phyloP scores from a whole-genome alignment of 2,797 vertebrate species.

The Pipistrellus pipistrellus region DNA sequence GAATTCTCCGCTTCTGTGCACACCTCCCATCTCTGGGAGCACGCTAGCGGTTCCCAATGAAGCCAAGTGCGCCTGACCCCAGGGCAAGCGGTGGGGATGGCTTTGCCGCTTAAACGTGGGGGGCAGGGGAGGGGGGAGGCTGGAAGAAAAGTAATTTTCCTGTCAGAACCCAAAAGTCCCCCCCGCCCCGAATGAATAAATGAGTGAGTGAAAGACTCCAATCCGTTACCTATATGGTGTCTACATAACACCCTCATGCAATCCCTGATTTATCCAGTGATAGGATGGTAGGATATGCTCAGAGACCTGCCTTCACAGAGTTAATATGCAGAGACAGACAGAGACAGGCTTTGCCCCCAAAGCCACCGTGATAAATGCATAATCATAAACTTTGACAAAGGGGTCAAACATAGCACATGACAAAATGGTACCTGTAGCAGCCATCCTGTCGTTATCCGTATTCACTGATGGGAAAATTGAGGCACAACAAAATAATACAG shows the following conservation, averaged over 20 bases:
- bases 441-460: not conserved
- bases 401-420: not conserved
- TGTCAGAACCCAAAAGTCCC: not conserved
- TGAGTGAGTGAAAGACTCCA: not conserved
- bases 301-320: not conserved
- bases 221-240: not conserved
- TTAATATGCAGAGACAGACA: not conserved
- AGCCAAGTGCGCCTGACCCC: slow-evolving; percentile 51
- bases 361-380: not conserved
- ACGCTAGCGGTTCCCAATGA: slow-evolving; percentile 59
- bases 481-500: not conserved
- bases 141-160: slow-evolving; percentile 64
- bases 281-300: not conserved
- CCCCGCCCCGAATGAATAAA: slow-evolving; percentile 51
- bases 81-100: slow-evolving; percentile 12
- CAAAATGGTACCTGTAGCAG: not conserved
- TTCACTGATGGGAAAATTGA: not conserved
- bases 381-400: not conserved
- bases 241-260: not conserved
- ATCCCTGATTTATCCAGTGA: not conserved
- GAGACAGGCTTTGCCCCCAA: not conserved
- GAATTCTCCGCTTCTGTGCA: slow-evolving; percentile 83
- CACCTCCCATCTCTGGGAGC: slow-evolving; percentile 62
- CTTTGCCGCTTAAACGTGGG: not conserved
- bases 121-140: not conserved